These are phyloP conservation scores for Ctena decussata DNA, from an alignment of 2,888 invertebrate species.

Conservation along the genomic window DNA sequence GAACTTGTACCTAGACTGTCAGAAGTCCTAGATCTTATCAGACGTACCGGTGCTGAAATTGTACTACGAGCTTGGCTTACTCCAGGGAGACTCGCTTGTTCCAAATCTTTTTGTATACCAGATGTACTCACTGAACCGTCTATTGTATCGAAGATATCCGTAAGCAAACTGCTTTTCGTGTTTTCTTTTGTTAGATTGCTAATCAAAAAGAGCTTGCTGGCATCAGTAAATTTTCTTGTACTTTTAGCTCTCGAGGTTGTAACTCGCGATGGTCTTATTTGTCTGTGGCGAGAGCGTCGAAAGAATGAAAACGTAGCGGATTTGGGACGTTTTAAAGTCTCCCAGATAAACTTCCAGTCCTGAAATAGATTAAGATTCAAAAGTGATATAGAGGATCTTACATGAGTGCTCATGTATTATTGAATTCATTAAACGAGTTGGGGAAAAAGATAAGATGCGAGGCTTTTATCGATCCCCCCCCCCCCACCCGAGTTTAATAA, in stretches of 20 bases:
- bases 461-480: no score
- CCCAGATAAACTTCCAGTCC: slow-evolving; percentile 63
- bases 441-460: no score
- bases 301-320: background rate
- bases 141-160: background rate
- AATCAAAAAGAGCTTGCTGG: background rate
- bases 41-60: background rate
- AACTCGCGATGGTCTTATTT: background rate
- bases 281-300: background rate
- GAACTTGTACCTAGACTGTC: background rate
- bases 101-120: background rate
- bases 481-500: no score
- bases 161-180: background rate
- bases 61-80: background rate
- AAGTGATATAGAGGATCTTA: no score
- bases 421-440: no score
- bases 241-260: background rate
- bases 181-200: background rate
- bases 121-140: background rate
- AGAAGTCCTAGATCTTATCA: background rate
- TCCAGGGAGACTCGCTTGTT: background rate
- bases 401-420: no score
- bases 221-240: background rate
- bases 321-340: slow-evolving; percentile 48
- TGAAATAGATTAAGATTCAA: no score